phyloP scores from a whole-genome alignment of 1,140 invertebrate species.

The Drosophila sulfurigaster region DNA sequence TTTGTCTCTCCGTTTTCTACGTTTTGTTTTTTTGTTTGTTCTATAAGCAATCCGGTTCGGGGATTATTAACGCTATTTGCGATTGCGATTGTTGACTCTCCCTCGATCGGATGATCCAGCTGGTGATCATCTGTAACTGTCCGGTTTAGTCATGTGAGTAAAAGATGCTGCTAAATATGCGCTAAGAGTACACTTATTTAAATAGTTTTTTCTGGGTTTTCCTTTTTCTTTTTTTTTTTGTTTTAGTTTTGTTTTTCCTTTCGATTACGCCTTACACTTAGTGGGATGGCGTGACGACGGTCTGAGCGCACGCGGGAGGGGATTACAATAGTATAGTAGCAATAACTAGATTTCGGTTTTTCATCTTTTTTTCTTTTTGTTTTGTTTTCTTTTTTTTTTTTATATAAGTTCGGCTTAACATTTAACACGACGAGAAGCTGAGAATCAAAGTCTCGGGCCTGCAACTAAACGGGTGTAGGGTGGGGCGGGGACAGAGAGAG shows the following conservation, averaged over 20 bases:
- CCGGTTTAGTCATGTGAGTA: conserved; percentile 75
- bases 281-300: conserved; percentile 42
- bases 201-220: conserved; percentile 58
- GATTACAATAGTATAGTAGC: conserved; percentile 73
- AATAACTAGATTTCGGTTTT: conserved; percentile 66
- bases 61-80: conserved; percentile 45
- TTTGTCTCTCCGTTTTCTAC: conserved; percentile 65
- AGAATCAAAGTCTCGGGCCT: conserved; percentile 61
- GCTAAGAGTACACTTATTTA: conserved; percentile 78
- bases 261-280: conserved; percentile 55
- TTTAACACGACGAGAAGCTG: conserved; percentile 76
- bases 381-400: conserved; percentile 47
- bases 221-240: conserved; percentile 11
- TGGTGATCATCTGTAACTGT: conserved; percentile 34
- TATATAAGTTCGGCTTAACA: conserved; percentile 68
- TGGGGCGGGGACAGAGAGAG: background rate
- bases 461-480: conserved; percentile 39
- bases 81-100: conserved; percentile 37
- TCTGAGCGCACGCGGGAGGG: conserved; percentile 46
- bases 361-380: conserved; percentile 32
- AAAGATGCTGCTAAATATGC: conserved; percentile 80
- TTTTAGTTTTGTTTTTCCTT: conserved; percentile 26
- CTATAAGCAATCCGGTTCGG: conserved; percentile 74
- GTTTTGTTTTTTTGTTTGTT: conserved; percentile 47
- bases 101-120: conserved; percentile 12